Base-by-base conservation (phyloP, 2,797 vertebrate species). In the Acipenser ruthenus region DNA sequence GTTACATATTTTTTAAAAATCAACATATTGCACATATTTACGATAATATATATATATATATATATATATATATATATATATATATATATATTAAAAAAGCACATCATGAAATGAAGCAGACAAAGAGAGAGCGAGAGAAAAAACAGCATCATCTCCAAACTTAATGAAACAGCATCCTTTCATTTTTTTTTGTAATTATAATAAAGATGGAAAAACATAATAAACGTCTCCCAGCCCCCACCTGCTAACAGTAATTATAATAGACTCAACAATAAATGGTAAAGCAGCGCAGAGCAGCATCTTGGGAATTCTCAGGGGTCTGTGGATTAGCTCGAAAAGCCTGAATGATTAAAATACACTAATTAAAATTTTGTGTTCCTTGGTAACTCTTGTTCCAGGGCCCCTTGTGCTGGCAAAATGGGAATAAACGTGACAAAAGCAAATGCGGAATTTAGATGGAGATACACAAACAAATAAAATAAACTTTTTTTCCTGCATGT, bases 341-440 rank as follows among this genome's bases (percentile, higher is more conserved):
- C 96, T 98, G 96, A 99, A 99, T 99, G 96, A 99, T 99, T 99
- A 99, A 99, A 98, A 99, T 98, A 99, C 96, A 99, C 96, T 99
- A 99, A 99, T 99, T 99, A 99, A 99, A 98, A 98, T 98, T 98
- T 98, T 98, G 96, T 98, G 96, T 99, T 99, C 96, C 96, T 98
- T 96, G 93, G 96, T 98, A 99, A 98, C 96, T 99, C 95, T 95
- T 98, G 95, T 98, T 97, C 93, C 92, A 95, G 89, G 93, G 94
- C 93, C 95, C 92, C 92, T 93, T 90, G 93, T 91, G 92, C 93
- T 92, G 93, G 96, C 92, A 99, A 99, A 97, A 99, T 96, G 95
- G 95, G 95, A 99, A 99, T 99, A 98, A 98, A 97, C 94, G 94
- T 91, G 94, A 99, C 96, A 98, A 99, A 98, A 95, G 95, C 95